These are phyloP conservation scores for Gasterosteus aculeatus DNA, from an alignment of 2,113 vertebrate genomes.

Conservation along the genomic window DNA sequence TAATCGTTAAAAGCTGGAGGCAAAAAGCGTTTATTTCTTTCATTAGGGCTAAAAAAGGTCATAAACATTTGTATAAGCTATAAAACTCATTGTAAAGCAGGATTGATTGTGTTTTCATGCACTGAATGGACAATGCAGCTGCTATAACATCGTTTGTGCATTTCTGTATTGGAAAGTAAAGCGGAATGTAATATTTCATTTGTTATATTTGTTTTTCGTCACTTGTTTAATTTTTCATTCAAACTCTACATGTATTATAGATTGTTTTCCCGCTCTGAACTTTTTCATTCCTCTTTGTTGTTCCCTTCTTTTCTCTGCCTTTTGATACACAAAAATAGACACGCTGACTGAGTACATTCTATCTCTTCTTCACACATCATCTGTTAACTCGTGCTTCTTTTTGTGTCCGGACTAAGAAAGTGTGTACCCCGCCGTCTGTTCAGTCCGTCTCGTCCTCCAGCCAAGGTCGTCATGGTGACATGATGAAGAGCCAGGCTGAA, in stretches of 20 bases:
- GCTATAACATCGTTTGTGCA: conserved; percentile 10
- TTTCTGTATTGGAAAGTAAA: neutral
- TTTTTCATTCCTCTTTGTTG: neutral
- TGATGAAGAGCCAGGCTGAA: conserved; percentile 67
- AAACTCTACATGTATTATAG: conserved; percentile 17
- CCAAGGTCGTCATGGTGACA: conserved; percentile 65
- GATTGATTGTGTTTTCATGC: neutral
- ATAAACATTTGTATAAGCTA: conserved; percentile 40
- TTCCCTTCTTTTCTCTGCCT: neutral
- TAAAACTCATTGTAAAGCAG: conserved; percentile 40
- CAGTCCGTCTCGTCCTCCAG: conserved; percentile 38
- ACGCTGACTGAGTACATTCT: neutral
- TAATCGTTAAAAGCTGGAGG: conserved; percentile 36
- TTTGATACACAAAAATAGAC: conserved; percentile 20
- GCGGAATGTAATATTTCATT: neutral
- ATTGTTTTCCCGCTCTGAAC: neutral
- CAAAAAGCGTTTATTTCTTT: conserved; percentile 28
- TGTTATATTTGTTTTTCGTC: conserved; percentile 25
- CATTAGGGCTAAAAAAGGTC: conserved; percentile 30
- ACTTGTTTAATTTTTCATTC: conserved; percentile 28
- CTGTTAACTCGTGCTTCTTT: conserved; percentile 11
- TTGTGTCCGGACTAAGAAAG: neutral
- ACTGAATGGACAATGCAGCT: conserved; percentile 17
- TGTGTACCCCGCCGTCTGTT: neutral
- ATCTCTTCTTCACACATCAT: conserved; percentile 26